Base-by-base conservation (phyloP, 1,140 invertebrate species). In the Apis florea region DNA sequence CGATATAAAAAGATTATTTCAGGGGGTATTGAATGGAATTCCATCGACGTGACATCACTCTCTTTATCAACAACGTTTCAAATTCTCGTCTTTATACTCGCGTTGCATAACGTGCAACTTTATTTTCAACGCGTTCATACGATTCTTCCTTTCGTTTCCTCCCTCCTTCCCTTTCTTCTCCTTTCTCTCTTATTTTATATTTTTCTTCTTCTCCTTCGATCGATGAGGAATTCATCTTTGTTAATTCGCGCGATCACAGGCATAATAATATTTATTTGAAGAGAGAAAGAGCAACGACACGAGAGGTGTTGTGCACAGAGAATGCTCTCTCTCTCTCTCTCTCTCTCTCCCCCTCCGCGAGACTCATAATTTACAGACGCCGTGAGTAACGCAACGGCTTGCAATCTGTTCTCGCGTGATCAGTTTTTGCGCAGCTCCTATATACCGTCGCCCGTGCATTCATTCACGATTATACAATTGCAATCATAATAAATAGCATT, bases 371-470 rank as follows among this genome's bases (percentile, higher is more conserved):
- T 78, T 78, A 78, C 54, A 21, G 76, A 56, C 76, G 67, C 53
- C 66, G 59, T 51, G 51, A 78, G 66, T 69, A 70, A 69, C 66
- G 76, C 66, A 78, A 69, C 47, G 67, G 76, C 12, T 67, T 53
- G 74, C 61, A 76, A 76, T 76, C 74, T 56, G 74, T 76, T 76
- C 63, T 76, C 74, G 74, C 74, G 74, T 67, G 74, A 76, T 67
- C 74, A 31, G 63, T 76, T 76, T 76, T 76, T 67, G 59, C 61
- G 49, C 73, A n/a, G 61, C 61, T 63, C 21, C 51, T 76, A 76
- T 54, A 40, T 40, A 40, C 31, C 24, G 24, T 3, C 24, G 24
- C 19, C 13, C 24, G 15, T 63, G 26, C 61, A 63, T 63, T 76
- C 61, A 76, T 76, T 76, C 74, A 76, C 53, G 51, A 76, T 66